phyloP scores from a whole-genome alignment of 2,797 vertebrate species.

The Pipistrellus pipistrellus region DNA sequence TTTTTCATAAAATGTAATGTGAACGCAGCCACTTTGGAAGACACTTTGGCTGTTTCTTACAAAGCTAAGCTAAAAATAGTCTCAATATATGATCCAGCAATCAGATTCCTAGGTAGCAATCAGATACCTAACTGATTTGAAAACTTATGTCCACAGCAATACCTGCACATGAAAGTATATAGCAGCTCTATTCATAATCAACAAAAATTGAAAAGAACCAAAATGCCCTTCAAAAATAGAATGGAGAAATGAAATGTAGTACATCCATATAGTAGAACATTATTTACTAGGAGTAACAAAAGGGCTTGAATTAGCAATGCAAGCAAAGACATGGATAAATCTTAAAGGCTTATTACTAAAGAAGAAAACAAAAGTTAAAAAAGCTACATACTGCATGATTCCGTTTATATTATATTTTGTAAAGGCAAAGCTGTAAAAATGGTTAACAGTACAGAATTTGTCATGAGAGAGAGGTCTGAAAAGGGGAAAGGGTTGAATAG shows the following conservation, averaged over 20 bases:
- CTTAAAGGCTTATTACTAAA: neutral
- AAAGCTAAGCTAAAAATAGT: conserved; percentile 14
- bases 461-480: neutral
- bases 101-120: neutral
- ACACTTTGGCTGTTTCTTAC: conserved; percentile 23
- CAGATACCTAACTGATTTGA: neutral
- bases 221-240: conserved; percentile 12
- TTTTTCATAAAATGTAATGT: conserved; percentile 52
- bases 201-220: neutral
- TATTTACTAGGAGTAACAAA: neutral
- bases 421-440: neutral
- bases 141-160: neutral
- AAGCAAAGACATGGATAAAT: neutral
- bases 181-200: conserved; percentile 23
- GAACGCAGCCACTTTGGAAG: neutral
- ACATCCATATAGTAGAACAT: neutral
- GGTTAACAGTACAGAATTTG: neutral
- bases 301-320: neutral
- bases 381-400: neutral
- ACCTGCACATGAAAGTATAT: neutral
- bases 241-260: neutral
- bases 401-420: neutral
- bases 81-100: neutral
- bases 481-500: neutral
- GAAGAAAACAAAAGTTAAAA: neutral